Evolutionary conservation across 2,888 invertebrate species (phyloP), one percentile per base, ranked within the genome.

Genomic region (Caenorhabditis doughertyi): DNA sequence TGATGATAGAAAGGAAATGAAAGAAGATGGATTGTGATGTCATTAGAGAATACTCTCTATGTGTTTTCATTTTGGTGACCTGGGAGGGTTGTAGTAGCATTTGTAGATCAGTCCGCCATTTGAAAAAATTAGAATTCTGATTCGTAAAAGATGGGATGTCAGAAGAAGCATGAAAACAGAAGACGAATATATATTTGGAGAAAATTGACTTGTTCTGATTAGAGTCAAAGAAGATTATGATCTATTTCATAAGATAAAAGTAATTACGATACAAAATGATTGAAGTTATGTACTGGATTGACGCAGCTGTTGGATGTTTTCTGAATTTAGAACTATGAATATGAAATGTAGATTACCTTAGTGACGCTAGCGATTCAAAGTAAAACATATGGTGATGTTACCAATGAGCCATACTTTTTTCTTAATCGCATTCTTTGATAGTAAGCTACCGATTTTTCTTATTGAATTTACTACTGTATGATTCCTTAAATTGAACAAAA

Each of bases 1-100:
- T 65, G 51, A 51, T 65, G 74, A 58, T 65, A 47, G 27, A 62
- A 51, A 65, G 65, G 68, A 68, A 55, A 23, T 25, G n/a, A 39
- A 39, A 16, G 35, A 39, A 53, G 18, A 29, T 51, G 49, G 21
- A 53, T 53, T 53, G 55, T 62, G 73, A 65, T 64, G 73, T 74
- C 73, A 74, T 65, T 18, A 29, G 11, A 47, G 60, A 16, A 49
- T 35, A 29, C 56, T 70, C 32, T 16, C 16, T 42, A 16, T 58
- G 23, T 60, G 29, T 71, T 49, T 60, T 71, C 3, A 7, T 44
- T 39, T 3, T 42, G n/a, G 44, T 62, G 29, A 29, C 64, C 42
- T 23, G 64, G 47, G 55, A 16, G 51, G 51, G 49, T 72, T 72
- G 55, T 55, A 71, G 47, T 47, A 51, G 16, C 44, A 60, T 47